Evolutionary conservation across 1,140 invertebrate genomes (phyloP).

Genomic region (Cataglyphis hispanica): DNA sequence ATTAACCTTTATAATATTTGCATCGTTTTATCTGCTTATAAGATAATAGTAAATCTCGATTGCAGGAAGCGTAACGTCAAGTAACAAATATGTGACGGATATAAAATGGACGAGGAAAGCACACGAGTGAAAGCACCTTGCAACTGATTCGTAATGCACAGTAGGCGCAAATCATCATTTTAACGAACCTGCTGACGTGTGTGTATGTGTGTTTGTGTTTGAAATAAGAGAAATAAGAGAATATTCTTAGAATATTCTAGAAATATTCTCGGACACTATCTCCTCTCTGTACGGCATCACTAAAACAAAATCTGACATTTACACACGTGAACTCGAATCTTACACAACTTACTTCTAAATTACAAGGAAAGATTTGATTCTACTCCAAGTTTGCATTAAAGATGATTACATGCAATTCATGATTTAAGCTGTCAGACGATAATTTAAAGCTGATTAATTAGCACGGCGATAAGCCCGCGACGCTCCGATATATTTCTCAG

Average conservation of each 20-base stretch:
- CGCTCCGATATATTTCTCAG: slow-evolving; percentile 17
- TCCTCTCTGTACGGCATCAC: neutral
- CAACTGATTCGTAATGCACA: slow-evolving; percentile 19
- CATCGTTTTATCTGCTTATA: slow-evolving; percentile 14
- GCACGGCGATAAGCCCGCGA: neutral
- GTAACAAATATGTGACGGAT: slow-evolving; percentile 20
- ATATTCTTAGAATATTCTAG: neutral
- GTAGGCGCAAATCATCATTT: slow-evolving; percentile 20
- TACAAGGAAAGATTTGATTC: neutral
- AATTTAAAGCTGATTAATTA: slow-evolving; percentile 21
- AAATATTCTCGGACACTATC: neutral
- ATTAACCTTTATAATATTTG: slow-evolving; percentile 16
- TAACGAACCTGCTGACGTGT: slow-evolving; percentile 14
- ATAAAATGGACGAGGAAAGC: neutral
- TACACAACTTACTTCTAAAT: neutral
- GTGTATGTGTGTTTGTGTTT: too few species aligned
- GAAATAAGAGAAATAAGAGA: neutral
- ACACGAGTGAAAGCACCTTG: slow-evolving; percentile 5
- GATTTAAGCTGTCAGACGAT: neutral
- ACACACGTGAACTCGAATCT: neutral
- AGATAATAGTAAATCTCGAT: slow-evolving; percentile 30
- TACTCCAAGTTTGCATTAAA: neutral
- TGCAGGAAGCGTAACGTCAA: neutral
- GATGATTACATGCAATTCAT: neutral
- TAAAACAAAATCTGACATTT: neutral